These are phyloP conservation scores for Drosophila mimetica DNA, from an alignment of 2,888 invertebrate species.

Conservation along the genomic window DNA sequence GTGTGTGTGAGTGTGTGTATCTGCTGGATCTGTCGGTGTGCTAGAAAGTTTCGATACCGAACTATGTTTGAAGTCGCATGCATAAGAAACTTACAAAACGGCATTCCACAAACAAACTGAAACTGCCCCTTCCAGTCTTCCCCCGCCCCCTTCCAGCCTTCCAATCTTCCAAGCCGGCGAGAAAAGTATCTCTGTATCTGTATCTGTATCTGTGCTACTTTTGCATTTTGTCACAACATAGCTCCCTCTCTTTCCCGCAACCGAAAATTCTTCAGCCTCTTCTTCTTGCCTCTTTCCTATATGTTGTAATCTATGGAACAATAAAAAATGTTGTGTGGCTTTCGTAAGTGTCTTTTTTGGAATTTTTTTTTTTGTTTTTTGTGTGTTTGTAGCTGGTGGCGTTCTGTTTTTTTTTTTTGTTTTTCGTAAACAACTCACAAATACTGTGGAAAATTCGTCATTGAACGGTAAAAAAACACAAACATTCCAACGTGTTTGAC, in stretches of 20 bases:
- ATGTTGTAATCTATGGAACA: conserved; percentile 66
- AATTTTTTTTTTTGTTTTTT: conserved; percentile 42
- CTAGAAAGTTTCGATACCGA: conserved; percentile 69
- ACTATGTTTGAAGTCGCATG: conserved; percentile 65
- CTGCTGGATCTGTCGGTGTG: conserved; percentile 42
- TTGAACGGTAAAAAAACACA: conserved; percentile 67
- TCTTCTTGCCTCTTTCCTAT: conserved; percentile 27
- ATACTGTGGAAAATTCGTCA: conserved; percentile 65
- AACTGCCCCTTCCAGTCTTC: conserved; percentile 28
- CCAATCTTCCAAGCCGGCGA: conserved; percentile 37
- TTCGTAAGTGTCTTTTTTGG: conserved; percentile 65
- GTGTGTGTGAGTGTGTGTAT: conserved; percentile 34
- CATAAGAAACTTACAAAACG: conserved; percentile 82
- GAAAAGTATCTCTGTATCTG: conserved; percentile 49
- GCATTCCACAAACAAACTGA: conserved; percentile 76
- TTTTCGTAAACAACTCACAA: conserved; percentile 60
- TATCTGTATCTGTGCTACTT: conserved; percentile 60
- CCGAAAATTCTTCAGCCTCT: conserved; percentile 49
- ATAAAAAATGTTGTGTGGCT: conserved; percentile 54
- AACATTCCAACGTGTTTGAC: conserved; percentile 69
- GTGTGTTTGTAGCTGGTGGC: conserved; percentile 55
- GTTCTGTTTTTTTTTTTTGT: conserved; percentile 57
- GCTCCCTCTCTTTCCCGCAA: conserved; percentile 8
- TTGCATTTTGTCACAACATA: conserved; percentile 56
- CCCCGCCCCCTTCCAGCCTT: conserved; percentile 9